Conservation (phyloP, 2,113 vertebrate species). For the Eubucco bourcierii region DNA sequence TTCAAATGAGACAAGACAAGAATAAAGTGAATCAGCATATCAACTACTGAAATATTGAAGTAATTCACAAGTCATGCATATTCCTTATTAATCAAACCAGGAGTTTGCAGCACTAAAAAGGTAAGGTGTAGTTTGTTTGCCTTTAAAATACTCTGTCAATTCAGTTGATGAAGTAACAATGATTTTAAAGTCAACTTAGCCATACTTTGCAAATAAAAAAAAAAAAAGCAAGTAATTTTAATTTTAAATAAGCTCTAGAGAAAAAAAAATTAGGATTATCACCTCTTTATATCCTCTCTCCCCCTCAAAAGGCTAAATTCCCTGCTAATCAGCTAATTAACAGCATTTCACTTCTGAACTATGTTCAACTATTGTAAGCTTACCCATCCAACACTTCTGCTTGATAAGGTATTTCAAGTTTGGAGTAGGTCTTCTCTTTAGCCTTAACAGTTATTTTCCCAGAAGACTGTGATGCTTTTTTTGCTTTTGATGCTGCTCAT, state of each 20-base stretch:
- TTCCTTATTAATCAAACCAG: not conserved
- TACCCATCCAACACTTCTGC: conserved; percentile 97
- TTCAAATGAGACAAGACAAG: not conserved
- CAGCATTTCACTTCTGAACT: not conserved
- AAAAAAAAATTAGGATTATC: not conserved
- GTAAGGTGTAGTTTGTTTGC: not conserved
- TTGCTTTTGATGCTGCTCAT: conserved; percentile 91
- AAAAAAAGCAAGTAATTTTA: not conserved
- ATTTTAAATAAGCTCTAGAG: not conserved
- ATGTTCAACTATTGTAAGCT: conserved; percentile 54
- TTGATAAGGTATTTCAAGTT: conserved; percentile 99
- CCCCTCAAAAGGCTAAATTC: not conserved
- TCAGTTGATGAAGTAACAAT: not conserved
- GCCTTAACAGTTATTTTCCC: conserved; percentile 99
- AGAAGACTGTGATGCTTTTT: conserved; percentile 89
- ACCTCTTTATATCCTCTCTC: not conserved
- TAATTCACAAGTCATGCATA: not conserved
- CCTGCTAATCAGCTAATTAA: not conserved
- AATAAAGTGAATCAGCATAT: not conserved
- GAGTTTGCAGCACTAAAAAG: not conserved
- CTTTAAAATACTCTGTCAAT: not conserved
- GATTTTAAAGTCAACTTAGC: not conserved
- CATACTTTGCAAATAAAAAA: not conserved
- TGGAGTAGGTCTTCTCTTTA: conserved; percentile 98
- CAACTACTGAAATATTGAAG: not conserved